Percentiles rank a stretch among this genome's conserved stretches.
phyloP scores from a whole-genome alignment of 2,888 invertebrate genomes.

The Tetramorium bicarinatum region DNA sequence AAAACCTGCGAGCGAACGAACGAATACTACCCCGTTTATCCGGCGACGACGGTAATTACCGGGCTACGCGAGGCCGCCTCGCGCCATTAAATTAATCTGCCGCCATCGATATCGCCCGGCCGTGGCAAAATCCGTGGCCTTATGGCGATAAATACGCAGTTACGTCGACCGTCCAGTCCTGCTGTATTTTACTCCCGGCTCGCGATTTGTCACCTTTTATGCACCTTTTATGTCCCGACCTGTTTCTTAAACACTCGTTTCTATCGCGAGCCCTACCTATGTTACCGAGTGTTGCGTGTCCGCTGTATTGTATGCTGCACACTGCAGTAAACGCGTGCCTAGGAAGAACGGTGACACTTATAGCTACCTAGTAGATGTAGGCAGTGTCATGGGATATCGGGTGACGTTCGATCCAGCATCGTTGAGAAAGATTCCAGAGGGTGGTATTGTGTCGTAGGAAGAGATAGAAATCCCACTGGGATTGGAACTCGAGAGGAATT shows the following conservation, averaged over 20 bases:
- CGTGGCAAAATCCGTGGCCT: slow-evolving; percentile 45
- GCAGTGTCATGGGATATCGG: slow-evolving; percentile 63
- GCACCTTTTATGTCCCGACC: slow-evolving; percentile 32
- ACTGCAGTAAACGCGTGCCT: background rate
- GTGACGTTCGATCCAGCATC: slow-evolving; percentile 71
- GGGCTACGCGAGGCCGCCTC: slow-evolving; percentile 35
- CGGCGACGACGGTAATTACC: slow-evolving; percentile 57
- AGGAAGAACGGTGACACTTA: slow-evolving; percentile 52
- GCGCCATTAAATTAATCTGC: slow-evolving; percentile 68
- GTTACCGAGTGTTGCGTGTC: slow-evolving; percentile 15
- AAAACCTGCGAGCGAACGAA: slow-evolving; percentile 45
- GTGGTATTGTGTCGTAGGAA: slow-evolving; percentile 35
- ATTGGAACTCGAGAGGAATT: slow-evolving; percentile 23
- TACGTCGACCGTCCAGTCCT: background rate
- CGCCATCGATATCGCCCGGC: slow-evolving; percentile 46
- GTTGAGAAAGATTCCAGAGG: slow-evolving; percentile 67
- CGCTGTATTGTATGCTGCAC: slow-evolving; percentile 16
- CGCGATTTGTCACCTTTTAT: slow-evolving; percentile 39
- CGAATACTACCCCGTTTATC: slow-evolving; percentile 58
- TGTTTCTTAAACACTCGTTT: slow-evolving; percentile 46
- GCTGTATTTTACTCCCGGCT: slow-evolving; percentile 29
- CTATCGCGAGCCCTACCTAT: slow-evolving; percentile 26
- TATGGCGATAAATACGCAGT: slow-evolving; percentile 43
- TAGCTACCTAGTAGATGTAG: slow-evolving; percentile 52
- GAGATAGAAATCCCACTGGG: slow-evolving; percentile 31